Evolutionary conservation across 2,113 vertebrate genomes (phyloP).

Genomic region (Thamnaconus septentrionalis): DNA sequence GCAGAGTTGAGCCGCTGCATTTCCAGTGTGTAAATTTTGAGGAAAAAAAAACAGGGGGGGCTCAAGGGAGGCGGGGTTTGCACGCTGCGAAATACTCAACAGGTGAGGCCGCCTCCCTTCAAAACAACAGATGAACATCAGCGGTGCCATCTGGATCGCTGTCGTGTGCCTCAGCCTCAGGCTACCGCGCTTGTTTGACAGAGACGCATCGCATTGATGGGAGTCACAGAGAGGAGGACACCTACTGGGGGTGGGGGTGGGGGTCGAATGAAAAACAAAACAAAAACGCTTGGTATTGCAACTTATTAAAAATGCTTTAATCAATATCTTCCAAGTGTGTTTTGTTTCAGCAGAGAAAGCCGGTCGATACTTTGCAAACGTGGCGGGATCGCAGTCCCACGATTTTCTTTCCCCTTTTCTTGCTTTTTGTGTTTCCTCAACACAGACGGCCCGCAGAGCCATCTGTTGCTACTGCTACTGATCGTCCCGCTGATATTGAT

Average conservation of each 20-base stretch:
- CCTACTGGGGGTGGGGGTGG: background rate
- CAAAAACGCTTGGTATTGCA: constrained; percentile 18
- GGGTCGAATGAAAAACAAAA: background rate
- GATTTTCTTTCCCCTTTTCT: constrained; percentile 2
- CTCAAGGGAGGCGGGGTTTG: too few species aligned
- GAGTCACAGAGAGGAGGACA: background rate
- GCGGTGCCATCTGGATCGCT: too few species aligned
- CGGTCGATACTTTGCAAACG: constrained; percentile 22
- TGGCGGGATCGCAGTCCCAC: background rate
- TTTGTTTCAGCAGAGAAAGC: constrained; percentile 1
- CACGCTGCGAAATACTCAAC: too few species aligned
- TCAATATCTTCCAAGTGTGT: constrained; percentile 14
- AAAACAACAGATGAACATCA: too few species aligned
- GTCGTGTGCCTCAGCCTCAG: too few species aligned
- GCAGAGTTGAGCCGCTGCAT: too few species aligned
- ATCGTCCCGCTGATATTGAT: constrained; percentile 48
- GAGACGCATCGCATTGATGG: too few species aligned
- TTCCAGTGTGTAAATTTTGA: too few species aligned
- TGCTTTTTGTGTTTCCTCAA: constrained; percentile 26
- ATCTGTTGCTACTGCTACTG: constrained; percentile 22
- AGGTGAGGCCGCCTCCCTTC: too few species aligned
- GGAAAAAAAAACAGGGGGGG: too few species aligned
- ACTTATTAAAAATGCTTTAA: constrained; percentile 11
- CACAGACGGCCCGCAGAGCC: background rate
- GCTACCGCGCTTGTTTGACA: too few species aligned